Evolutionary conservation across 2,797 vertebrate species (phyloP).

Genomic region (Chelon labrosus): DNA sequence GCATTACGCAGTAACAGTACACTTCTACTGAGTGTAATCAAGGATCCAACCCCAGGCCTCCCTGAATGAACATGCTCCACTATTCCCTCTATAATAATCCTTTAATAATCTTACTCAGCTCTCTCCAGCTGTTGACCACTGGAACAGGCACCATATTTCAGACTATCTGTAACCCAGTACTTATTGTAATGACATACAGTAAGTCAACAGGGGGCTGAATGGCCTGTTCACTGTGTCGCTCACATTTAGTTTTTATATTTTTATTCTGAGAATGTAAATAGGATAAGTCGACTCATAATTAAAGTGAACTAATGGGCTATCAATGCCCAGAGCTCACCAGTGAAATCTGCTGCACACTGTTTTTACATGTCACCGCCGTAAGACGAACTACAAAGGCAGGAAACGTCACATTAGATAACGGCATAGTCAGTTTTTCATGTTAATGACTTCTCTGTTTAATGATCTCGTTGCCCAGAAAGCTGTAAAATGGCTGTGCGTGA

Average conservation of each 20-base stretch:
- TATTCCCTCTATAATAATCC: slow-evolving; percentile 43
- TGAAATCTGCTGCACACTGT: not conserved
- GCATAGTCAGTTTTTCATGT: not conserved
- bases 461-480: too few species aligned
- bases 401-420: not conserved
- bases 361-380: not conserved
- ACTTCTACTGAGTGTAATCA: slow-evolving; percentile 24
- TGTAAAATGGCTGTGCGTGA: not conserved
- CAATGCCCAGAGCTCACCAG: not conserved
- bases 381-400: not conserved
- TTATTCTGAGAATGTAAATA: not conserved
- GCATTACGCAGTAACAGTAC: slow-evolving; percentile 19
- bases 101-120: slow-evolving; percentile 13
- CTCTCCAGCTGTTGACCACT: slow-evolving; percentile 34
- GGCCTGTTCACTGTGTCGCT: not conserved
- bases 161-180: slow-evolving; percentile 29
- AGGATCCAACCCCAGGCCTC: slow-evolving; percentile 6
- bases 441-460: not conserved
- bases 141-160: slow-evolving; percentile 20
- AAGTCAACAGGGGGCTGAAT: not conserved
- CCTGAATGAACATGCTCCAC: slow-evolving; percentile 5
- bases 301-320: not conserved
- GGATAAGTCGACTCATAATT: not conserved
- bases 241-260: not conserved
- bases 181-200: not conserved